Base-by-base conservation (phyloP, 2,888 invertebrate genomes). In the Lacanobia oleracea region DNA sequence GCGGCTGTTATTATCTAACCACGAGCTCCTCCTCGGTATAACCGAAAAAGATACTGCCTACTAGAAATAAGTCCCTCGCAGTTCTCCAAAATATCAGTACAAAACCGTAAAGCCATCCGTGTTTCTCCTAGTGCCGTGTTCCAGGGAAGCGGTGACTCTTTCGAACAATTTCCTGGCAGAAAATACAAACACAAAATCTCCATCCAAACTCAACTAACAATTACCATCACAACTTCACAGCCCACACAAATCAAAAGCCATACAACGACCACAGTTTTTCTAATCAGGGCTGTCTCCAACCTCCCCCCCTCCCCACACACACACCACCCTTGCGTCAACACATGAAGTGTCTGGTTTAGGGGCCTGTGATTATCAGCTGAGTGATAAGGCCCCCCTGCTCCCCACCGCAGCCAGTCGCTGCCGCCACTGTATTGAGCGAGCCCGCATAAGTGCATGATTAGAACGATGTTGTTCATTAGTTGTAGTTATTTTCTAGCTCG, bases 341-440 rank as follows among this genome's bases (percentile, higher is more conserved):
- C 87, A 68, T 90, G 87, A 89, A 91, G 89, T 92, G 91, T 88
- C 89, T 84, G 81, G 77, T 78, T 84, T 80, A 84, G 88, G 89
- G 88, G 87, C 86, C 82, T 87, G 88, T 90, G 93, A 93, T 93
- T 93, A 93, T 93, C 93, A 93, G 88, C 83, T 86, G 88, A 83
- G 88, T 90, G 94, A 93, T 93, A 93, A 92, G 86, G 75, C 74
- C 80, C 69, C 87, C 78, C 80, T 72, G 62, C 59, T 63, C 68
- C 65, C 60, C 50, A 61, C 66, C 50, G 65, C 48, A 60, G 69
- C 14, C 48, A 60, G 69, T 14, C 23, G 23, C 54, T 14, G 27
- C 63, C 71, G 76, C 72, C 77, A 72, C 73, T 76, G 65, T 90
- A 91, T 92, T 86, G 92, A 92, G 81, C 91, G 87, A 67, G 68